These are phyloP conservation scores for Dryobota labecula DNA, from an alignment of 2,888 invertebrate species.

Conservation along the genomic window DNA sequence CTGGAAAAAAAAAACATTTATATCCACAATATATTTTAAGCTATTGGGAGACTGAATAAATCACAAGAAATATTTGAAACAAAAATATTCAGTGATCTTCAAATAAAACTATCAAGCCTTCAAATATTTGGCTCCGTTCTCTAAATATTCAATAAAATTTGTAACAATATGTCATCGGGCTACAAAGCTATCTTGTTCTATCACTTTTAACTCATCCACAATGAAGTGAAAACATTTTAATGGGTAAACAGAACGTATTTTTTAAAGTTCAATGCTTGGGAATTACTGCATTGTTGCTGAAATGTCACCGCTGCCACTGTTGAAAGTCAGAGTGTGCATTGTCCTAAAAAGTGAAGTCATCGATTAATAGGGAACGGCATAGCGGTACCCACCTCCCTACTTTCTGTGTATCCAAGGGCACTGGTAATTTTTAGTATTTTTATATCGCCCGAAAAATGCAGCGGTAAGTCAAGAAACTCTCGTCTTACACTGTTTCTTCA, in stretches of 20 bases:
- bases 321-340: background rate
- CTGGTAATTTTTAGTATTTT: no score
- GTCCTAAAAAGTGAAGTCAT: no score
- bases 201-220: background rate
- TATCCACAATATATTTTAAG: slow-evolving; percentile 7
- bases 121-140: slow-evolving; percentile 27
- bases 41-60: slow-evolving; percentile 20
- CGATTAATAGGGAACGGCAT: no score
- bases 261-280: slow-evolving; percentile 10
- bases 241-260: slow-evolving; percentile 21
- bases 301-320: background rate
- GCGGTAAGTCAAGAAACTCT: no score
- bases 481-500: no score
- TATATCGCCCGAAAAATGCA: no score
- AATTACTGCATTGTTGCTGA: background rate
- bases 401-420: no score
- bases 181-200: background rate
- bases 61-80: slow-evolving; percentile 3
- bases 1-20: slow-evolving; percentile 6
- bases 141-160: slow-evolving; percentile 19
- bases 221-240: slow-evolving; percentile 1
- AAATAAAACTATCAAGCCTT: slow-evolving; percentile 25
- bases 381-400: no score
- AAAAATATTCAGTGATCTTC: slow-evolving; percentile 40
- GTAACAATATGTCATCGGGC: slow-evolving; percentile 27